Evolutionary conservation across 2,888 invertebrate genomes (phyloP).

Genomic region (Drosophila limbata): DNA sequence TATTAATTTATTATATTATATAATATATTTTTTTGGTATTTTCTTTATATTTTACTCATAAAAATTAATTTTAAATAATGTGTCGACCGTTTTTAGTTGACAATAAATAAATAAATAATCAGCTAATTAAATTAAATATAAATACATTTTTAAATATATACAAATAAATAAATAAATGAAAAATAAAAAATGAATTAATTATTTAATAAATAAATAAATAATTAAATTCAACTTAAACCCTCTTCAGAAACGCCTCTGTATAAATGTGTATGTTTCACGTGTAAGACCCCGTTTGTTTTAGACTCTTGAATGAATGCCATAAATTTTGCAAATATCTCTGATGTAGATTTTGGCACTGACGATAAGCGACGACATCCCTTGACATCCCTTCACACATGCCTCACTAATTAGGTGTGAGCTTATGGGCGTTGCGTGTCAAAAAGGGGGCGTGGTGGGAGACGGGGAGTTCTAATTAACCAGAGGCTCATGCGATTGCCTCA

Average conservation of each 20-base stretch:
- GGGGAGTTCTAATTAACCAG: conserved; percentile 44
- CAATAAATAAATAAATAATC: neutral
- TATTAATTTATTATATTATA: no score
- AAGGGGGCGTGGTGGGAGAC: neutral
- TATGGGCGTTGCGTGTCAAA: conserved; percentile 26
- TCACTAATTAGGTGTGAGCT: conserved; percentile 49
- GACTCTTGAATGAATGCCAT: conserved; percentile 33
- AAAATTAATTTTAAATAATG: no score
- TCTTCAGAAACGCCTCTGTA: neutral
- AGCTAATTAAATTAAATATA: neutral
- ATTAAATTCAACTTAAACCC: neutral
- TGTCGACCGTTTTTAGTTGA: no score
- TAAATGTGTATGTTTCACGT: neutral
- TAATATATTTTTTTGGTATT: no score
- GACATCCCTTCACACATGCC: conserved; percentile 38
- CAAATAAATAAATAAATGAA: neutral
- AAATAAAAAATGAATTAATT: neutral
- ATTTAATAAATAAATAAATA: neutral
- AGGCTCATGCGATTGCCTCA: conserved; percentile 33
- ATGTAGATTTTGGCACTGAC: conserved; percentile 46
- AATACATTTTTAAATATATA: no score
- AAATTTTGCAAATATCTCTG: conserved; percentile 57
- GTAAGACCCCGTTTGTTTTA: conserved; percentile 9
- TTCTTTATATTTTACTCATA: no score
- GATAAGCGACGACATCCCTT: conserved; percentile 37